A percentile compares a stretch with the other conserved stretches of the same genome.
Evolutionary conservation across 2,797 vertebrate genomes (phyloP).

Genomic region (Pangasius mekongensis): DNA sequence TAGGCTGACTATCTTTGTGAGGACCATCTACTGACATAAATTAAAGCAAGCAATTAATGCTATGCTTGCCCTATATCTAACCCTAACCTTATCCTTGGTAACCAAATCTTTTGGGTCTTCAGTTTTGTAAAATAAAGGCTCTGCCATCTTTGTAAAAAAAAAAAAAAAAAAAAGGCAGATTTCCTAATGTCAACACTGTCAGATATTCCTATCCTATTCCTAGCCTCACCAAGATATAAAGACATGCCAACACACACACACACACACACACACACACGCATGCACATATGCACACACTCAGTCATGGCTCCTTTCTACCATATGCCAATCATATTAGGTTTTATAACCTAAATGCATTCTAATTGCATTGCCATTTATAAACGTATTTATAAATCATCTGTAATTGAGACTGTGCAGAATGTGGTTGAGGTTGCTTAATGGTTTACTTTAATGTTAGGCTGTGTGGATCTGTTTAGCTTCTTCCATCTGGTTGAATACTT

Average conservation of each 20-base stretch:
- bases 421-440: slow-evolving; percentile 15
- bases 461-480: not conserved
- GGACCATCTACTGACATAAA: not conserved
- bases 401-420: slow-evolving; percentile 32
- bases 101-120: not conserved
- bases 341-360: slow-evolving; percentile 26
- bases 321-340: slow-evolving; percentile 24
- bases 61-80: not conserved
- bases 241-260: not conserved
- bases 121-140: not conserved
- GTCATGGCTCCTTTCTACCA: not conserved
- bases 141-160: not conserved
- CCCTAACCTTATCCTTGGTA: not conserved
- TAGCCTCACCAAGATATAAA: not conserved
- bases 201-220: not conserved
- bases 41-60: not conserved
- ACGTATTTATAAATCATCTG: slow-evolving; percentile 28
- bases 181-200: slow-evolving; percentile 1
- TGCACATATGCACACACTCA: not conserved
- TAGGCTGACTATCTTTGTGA: not conserved
- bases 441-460: slow-evolving; percentile 20
- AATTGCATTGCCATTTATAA: slow-evolving; percentile 22
- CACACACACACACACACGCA: not conserved
- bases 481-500: slow-evolving; percentile 33
- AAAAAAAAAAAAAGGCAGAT: not conserved